Percentiles rank a stretch among this genome's conserved stretches.
Conservation (phyloP, 2,113 vertebrate genomes). For the Cervus canadensis region DNA sequence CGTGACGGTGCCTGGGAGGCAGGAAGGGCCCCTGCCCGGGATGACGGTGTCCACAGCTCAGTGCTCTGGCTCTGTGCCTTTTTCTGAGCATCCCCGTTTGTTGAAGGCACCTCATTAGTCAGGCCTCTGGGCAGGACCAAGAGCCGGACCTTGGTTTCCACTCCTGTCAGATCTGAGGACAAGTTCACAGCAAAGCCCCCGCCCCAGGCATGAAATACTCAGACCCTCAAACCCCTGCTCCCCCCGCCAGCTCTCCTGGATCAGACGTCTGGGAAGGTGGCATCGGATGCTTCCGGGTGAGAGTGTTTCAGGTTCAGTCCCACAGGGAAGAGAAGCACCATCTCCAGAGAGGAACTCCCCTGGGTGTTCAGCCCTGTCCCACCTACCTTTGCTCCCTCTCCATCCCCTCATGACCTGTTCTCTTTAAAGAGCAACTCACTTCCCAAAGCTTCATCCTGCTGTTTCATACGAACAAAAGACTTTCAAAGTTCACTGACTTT, state of each 20-base stretch:
- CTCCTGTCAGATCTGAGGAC: background rate
- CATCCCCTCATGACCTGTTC: background rate
- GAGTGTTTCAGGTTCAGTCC: background rate
- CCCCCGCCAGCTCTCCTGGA: background rate
- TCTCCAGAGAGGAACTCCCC: background rate
- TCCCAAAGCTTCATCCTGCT: background rate
- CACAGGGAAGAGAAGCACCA: background rate
- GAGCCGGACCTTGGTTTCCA: background rate
- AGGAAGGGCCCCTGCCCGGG: background rate
- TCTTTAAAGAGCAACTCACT: background rate
- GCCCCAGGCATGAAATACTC: background rate
- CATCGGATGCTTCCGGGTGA: background rate
- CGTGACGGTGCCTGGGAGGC: fast-evolving
- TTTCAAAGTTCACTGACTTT: background rate
- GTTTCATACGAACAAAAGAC: background rate
- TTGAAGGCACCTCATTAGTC: background rate
- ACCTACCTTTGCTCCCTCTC: background rate
- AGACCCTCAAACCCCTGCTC: background rate
- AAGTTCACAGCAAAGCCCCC: background rate
- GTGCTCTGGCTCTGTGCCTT: background rate
- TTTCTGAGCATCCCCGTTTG: background rate
- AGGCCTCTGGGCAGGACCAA: background rate
- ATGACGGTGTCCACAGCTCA: background rate
- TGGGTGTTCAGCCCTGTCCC: no score
- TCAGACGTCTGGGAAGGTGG: background rate